Percentiles rank a stretch among this genome's conserved stretches.
Conservation (phyloP, 2,113 vertebrate genomes). For the Cyanocitta stelleri region DNA sequence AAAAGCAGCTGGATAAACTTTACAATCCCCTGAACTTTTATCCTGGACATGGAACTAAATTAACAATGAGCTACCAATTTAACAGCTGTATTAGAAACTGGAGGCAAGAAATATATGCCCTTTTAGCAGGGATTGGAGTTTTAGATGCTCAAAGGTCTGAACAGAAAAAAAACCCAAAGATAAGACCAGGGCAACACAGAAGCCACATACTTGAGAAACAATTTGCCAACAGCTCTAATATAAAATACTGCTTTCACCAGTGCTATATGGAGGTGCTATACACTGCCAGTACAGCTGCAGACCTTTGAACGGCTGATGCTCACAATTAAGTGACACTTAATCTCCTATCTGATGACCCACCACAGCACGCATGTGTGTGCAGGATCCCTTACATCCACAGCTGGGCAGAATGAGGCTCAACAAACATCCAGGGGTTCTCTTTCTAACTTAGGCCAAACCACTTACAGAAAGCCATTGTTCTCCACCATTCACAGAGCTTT, state of each 20-base stretch:
- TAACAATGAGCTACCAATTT: neutral
- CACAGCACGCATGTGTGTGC: fast-evolving
- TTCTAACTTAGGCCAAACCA: neutral
- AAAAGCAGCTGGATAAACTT: neutral
- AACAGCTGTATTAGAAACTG: neutral
- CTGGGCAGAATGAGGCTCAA: neutral
- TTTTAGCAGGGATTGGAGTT: neutral
- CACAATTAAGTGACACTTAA: neutral
- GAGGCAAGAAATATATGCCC: neutral
- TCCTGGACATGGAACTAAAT: neutral
- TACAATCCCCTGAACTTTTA: neutral
- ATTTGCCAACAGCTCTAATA: neutral
- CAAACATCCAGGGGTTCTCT: neutral
- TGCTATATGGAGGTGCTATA: too few relatives aligned
- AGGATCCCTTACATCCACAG: neutral
- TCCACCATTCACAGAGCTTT: neutral
- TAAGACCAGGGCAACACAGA: neutral
- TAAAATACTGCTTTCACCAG: neutral
- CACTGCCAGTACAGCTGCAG: neutral
- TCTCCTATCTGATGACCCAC: neutral
- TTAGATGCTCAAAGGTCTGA: neutral
- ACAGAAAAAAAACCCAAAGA: neutral
- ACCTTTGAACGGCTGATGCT: neutral
- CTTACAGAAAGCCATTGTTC: neutral
- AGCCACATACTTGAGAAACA: neutral